Evolutionary conservation across 2,888 invertebrate species (phyloP), one percentile per base, ranked within the genome.

Genomic region (Chrysodeixis includens): DNA sequence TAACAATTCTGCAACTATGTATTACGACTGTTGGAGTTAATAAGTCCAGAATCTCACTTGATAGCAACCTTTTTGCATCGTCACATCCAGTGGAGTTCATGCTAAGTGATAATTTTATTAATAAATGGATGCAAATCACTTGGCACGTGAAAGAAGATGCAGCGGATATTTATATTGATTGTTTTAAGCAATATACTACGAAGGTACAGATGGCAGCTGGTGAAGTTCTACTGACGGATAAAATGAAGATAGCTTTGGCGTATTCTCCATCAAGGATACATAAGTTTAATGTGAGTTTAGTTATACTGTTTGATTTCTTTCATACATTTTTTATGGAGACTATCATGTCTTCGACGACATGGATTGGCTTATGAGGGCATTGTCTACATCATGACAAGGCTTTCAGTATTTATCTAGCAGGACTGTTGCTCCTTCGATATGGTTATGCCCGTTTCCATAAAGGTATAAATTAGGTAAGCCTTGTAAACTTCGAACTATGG

Each of bases 1-100:
- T 58, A 0, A 60, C 66, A 1, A 81, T 86, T 32, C 51, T 92
- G 6, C 82, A 79, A 7, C 14, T 93, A 1, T 86, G 86, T 57
- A 74, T 92, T 2, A 69, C 71, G 0, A 71, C 74, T 7, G 71
- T 56, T 4, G 69, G 60, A 1, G 16, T 8, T 1, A 30, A 74
- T 6, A 7, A 62, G 0, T 69, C 78, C 5, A 83, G 78, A 66
- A 60, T 90, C 1, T 62, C 53, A 7, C 9, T 89, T 0, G 44
- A 1, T 1, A 62, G 75, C 1, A 16, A 55, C 12, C 26, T 76
- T 18, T 76, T 54, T 32, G 5, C 44, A 5, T 55, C 58, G 1
- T 30, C 26, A 0, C 35, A 57, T 0, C 30, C 63, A 0, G 76
- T 74, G 35, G 30, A 57, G 1, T 49, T 30, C 0, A 40, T 71